Evolutionary conservation across 2,797 vertebrate species (phyloP).

Genomic region (Arrhamphus sclerolepis): DNA sequence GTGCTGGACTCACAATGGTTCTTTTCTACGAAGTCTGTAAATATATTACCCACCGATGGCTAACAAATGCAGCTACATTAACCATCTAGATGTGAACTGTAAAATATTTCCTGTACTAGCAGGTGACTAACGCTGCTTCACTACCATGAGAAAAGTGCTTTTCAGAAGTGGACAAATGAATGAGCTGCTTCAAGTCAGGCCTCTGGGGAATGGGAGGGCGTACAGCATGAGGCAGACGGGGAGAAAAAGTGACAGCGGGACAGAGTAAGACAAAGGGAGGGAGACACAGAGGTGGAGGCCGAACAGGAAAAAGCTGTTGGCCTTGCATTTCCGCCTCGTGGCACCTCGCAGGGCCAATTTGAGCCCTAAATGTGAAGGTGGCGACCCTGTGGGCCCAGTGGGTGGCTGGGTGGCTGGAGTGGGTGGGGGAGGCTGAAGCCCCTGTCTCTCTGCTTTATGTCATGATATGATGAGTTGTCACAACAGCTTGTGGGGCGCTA

Average conservation of each 20-base stretch:
- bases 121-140: slow-evolving; percentile 11
- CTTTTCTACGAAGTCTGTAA: neutral
- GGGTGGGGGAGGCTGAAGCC: slow-evolving; percentile 20
- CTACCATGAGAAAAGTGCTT: slow-evolving; percentile 15
- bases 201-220: slow-evolving; percentile 28
- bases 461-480: slow-evolving; percentile 88
- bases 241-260: slow-evolving; percentile 62
- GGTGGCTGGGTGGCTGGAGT: slow-evolving; percentile 27
- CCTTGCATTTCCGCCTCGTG: slow-evolving; percentile 79
- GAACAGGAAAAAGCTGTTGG: slow-evolving; percentile 80
- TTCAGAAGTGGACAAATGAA: slow-evolving; percentile 58
- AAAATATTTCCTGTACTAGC: slow-evolving; percentile 12
- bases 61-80: neutral
- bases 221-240: slow-evolving; percentile 25
- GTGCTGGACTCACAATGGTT: neutral
- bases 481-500: slow-evolving; percentile 80
- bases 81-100: neutral
- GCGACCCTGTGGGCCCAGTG: slow-evolving; percentile 75
- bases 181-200: slow-evolving; percentile 52
- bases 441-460: slow-evolving; percentile 77
- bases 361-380: slow-evolving; percentile 83
- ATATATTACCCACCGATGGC: neutral
- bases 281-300: slow-evolving; percentile 54
- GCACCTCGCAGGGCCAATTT: slow-evolving; percentile 81
- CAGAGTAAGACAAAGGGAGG: slow-evolving; percentile 54